A percentile compares a stretch with the other conserved stretches of the same genome.
phyloP scores from a whole-genome alignment of 2,888 invertebrate genomes.

The Parapristionchus giblindavisi region DNA sequence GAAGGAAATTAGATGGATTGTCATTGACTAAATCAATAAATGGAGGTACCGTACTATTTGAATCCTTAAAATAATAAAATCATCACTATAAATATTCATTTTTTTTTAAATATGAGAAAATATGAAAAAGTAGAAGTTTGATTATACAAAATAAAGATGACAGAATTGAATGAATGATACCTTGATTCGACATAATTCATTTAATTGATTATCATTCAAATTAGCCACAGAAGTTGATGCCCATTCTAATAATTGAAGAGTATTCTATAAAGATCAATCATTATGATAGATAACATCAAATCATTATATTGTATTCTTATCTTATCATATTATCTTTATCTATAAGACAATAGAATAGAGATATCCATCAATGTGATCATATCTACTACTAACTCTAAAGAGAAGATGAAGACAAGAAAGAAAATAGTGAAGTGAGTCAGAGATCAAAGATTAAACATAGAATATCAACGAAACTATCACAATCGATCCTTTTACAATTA shows the following conservation, averaged over 20 bases:
- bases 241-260: slow-evolving; percentile 15
- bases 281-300: too few species aligned
- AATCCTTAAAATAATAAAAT: neutral
- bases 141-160: neutral
- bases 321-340: neutral
- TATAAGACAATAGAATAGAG: neutral
- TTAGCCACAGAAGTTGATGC: slow-evolving; percentile 48
- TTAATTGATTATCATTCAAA: slow-evolving; percentile 41
- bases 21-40: neutral
- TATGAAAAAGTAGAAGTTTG: neutral
- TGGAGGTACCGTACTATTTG: neutral
- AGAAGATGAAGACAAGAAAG: too few species aligned
- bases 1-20: neutral
- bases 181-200: slow-evolving; percentile 37
- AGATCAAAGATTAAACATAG: too few species aligned
- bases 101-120: neutral
- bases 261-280: slow-evolving; percentile 12
- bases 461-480: too few species aligned
- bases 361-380: too few species aligned
- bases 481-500: too few species aligned
- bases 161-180: neutral
- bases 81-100: too few species aligned
- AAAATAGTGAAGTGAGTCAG: too few species aligned
- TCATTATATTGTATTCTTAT: neutral
- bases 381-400: too few species aligned